Conservation (phyloP, 2,113 vertebrate genomes). For the Tachysurus fulvidraco region DNA sequence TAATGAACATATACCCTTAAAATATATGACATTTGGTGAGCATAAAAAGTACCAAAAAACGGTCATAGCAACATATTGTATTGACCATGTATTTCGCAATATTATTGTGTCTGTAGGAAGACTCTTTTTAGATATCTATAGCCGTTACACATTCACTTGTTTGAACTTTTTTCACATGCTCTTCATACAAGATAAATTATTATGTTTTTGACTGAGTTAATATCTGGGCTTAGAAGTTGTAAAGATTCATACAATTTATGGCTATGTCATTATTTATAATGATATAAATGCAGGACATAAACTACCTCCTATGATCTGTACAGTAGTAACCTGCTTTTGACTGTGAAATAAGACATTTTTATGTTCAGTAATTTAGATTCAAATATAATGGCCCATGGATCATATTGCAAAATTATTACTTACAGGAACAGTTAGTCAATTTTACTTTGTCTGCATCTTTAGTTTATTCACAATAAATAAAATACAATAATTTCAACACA, state of each 20-base stretch:
- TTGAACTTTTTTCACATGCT: not conserved
- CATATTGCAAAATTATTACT: not conserved
- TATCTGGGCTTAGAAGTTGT: constrained; percentile 63
- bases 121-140: constrained; percentile 50
- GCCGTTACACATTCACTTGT: constrained; percentile 35
- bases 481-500: not conserved
- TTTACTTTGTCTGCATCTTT: not conserved
- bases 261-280: constrained; percentile 58
- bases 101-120: not conserved
- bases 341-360: constrained; percentile 2
- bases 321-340: not conserved
- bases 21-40: not conserved
- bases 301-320: not conserved
- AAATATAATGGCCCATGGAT: not conserved
- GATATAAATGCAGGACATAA: constrained; percentile 14
- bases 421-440: not conserved
- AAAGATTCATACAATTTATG: constrained; percentile 62
- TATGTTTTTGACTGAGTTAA: constrained; percentile 62
- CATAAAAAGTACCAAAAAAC: not conserved
- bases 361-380: not conserved
- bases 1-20: not conserved
- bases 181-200: constrained; percentile 48
- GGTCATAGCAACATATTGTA: not conserved
- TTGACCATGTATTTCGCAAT: not conserved
- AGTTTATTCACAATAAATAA: not conserved